Percentiles rank a stretch among this genome's conserved stretches.
phyloP scores from a whole-genome alignment of 2,113 vertebrate genomes.

The Oncorhynchus masou region DNA sequence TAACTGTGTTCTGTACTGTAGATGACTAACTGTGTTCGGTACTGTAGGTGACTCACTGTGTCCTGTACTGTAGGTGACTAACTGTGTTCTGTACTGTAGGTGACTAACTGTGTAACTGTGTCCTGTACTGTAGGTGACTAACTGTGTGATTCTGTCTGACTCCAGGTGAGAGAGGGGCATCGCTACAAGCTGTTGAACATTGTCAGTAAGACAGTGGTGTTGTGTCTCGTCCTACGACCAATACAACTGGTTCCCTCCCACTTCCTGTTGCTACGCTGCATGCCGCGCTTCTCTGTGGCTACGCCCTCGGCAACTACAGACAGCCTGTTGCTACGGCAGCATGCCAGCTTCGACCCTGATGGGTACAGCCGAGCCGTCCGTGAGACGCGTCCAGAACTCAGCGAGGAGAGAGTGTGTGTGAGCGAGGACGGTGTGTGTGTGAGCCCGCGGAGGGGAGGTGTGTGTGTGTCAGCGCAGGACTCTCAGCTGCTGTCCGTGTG shows the following conservation, averaged over 20 bases:
- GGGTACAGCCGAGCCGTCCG: conserved; percentile 92
- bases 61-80: too few species aligned
- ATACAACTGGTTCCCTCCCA: conserved; percentile 89
- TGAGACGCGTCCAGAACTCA: conserved; percentile 85
- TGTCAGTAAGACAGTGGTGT: conserved; percentile 95
- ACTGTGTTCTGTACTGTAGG: too few species aligned
- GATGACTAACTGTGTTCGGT: too few species aligned
- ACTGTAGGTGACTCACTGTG: too few species aligned
- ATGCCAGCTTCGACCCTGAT: conserved; percentile 84
- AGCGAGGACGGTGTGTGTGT: conserved; percentile 54
- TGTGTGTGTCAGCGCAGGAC: conserved; percentile 80
- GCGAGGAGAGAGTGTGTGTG: conserved; percentile 17
- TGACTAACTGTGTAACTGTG: too few species aligned
- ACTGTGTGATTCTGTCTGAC: too few species aligned
- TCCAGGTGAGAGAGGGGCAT: conserved; percentile 83
- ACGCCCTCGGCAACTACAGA: conserved; percentile 88
- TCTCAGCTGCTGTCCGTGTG: conserved; percentile 78
- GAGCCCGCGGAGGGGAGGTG: conserved; percentile 82
- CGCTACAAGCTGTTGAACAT: conserved; percentile 97
- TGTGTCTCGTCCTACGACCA: conserved; percentile 88
- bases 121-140: too few species aligned
- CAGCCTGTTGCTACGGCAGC: conserved; percentile 80
- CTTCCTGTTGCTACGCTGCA: conserved; percentile 89
- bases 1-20: too few species aligned
- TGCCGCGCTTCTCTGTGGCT: conserved; percentile 90